Percentiles rank a stretch among this genome's conserved stretches.
phyloP scores from a whole-genome alignment of 2,888 invertebrate genomes.

The Epinotia nisella region DNA sequence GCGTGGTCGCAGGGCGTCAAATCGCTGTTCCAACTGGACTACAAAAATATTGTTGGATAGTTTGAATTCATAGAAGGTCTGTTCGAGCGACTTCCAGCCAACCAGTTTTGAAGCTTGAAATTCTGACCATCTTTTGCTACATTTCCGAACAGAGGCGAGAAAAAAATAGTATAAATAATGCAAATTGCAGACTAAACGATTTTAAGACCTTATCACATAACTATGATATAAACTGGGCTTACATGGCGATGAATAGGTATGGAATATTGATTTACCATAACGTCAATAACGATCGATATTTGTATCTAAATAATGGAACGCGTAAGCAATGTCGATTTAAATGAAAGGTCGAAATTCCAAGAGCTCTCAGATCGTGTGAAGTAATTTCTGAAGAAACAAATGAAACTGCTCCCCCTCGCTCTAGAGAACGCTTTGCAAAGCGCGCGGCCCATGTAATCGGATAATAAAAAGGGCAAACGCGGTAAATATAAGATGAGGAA shows the following conservation, averaged over 20 bases:
- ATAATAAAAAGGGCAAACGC: conserved; percentile 85
- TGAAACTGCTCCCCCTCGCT: conserved; percentile 83
- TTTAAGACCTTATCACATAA: too few species aligned
- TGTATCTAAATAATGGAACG: neutral
- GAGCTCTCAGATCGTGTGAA: conserved; percentile 68
- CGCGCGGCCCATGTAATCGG: conserved; percentile 83
- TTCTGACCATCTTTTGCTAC: too few species aligned
- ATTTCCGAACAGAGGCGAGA: too few species aligned
- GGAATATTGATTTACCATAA: neutral
- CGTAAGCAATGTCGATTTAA: conserved; percentile 23
- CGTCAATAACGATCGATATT: neutral
- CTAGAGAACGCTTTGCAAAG: conserved; percentile 79
- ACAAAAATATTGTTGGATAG: too few species aligned
- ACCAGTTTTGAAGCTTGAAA: too few species aligned
- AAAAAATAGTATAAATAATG: too few species aligned
- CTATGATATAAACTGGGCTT: neutral
- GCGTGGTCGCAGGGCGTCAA: too few species aligned
- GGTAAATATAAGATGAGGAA: conserved; percentile 85
- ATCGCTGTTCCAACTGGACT: too few species aligned
- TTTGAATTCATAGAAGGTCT: too few species aligned
- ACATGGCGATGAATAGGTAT: neutral
- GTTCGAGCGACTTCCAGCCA: too few species aligned
- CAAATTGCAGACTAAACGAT: too few species aligned
- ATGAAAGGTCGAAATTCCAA: conserved; percentile 56
- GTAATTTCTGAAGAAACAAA: conserved; percentile 84